A percentile compares a stretch with the other conserved stretches of the same genome.
Evolutionary conservation across 1,140 invertebrate species (phyloP).

Genomic region (Linepithema humile): DNA sequence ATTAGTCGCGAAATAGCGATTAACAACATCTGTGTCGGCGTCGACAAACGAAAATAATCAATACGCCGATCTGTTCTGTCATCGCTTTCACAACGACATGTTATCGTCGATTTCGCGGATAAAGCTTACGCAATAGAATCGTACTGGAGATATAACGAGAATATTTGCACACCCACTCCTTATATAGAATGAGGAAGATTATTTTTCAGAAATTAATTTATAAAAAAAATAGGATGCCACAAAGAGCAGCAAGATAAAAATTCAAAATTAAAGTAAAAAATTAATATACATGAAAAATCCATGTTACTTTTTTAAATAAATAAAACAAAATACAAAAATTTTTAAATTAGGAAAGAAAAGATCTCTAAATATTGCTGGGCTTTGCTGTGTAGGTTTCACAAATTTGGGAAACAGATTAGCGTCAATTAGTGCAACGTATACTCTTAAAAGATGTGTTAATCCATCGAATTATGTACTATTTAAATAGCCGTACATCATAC

Average conservation of each 20-base stretch:
- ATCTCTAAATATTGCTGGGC: background rate
- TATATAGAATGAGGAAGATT: background rate
- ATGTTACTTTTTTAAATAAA: background rate
- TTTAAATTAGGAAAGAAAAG: background rate
- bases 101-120: background rate
- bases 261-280: background rate
- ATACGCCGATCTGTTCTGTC: background rate
- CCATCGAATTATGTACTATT: background rate
- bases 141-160: background rate
- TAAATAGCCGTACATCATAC: background rate
- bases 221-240: background rate
- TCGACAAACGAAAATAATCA: slow-evolving; percentile 36
- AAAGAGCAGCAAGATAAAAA: background rate
- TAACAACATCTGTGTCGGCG: background rate
- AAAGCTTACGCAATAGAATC: slow-evolving; percentile 27
- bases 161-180: background rate
- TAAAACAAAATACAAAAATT: background rate
- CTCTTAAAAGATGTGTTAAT: background rate
- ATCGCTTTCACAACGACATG: background rate
- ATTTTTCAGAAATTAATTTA: background rate
- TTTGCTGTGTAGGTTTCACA: background rate
- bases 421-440: background rate
- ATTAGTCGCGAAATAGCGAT: slow-evolving; percentile 9
- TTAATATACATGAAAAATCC: background rate
- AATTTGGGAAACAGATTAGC: background rate